Percentiles rank a stretch among this genome's conserved stretches.
phyloP scores from a whole-genome alignment of 2,888 invertebrate species.

The Athalia cordata region DNA sequence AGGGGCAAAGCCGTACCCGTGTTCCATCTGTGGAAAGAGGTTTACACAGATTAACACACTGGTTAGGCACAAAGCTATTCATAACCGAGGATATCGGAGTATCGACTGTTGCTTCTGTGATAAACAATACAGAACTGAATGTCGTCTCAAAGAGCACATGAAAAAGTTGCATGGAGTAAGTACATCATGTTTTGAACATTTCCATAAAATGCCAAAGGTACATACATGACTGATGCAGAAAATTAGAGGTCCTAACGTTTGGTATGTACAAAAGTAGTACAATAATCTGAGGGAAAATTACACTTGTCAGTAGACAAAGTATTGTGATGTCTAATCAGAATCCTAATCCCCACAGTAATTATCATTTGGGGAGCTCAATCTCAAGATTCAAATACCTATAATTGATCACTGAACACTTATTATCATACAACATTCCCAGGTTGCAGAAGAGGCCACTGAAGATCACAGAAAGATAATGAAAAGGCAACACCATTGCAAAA shows the following conservation, averaged over 20 bases:
- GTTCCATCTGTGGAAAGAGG: conserved; percentile 66
- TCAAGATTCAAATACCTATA: not conserved
- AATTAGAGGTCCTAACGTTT: too few species aligned
- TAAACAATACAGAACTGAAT: conserved; percentile 44
- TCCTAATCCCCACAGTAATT: too few species aligned
- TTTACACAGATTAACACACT: conserved; percentile 67
- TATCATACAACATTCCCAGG: conserved; percentile 13
- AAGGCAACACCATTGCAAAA: conserved; percentile 65
- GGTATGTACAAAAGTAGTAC: too few species aligned
- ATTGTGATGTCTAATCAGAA: too few species aligned
- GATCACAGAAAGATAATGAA: conserved; percentile 56
- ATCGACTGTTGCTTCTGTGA: conserved; percentile 35
- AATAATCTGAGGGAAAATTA: too few species aligned
- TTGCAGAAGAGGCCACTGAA: conserved; percentile 16
- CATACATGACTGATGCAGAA: too few species aligned
- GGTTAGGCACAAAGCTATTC: conserved; percentile 65
- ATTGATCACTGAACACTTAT: not conserved
- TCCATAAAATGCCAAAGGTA: not conserved
- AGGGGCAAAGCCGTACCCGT: conserved; percentile 70
- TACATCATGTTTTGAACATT: not conserved
- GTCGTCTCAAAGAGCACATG: conserved; percentile 44
- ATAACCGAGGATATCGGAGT: conserved; percentile 53
- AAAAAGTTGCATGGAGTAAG: conserved; percentile 53
- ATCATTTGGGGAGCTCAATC: too few species aligned
- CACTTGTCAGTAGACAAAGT: too few species aligned